Evolutionary conservation across 2,888 invertebrate species (phyloP), one percentile per base, ranked within the genome.

Genomic region (Brachyptera putata): DNA sequence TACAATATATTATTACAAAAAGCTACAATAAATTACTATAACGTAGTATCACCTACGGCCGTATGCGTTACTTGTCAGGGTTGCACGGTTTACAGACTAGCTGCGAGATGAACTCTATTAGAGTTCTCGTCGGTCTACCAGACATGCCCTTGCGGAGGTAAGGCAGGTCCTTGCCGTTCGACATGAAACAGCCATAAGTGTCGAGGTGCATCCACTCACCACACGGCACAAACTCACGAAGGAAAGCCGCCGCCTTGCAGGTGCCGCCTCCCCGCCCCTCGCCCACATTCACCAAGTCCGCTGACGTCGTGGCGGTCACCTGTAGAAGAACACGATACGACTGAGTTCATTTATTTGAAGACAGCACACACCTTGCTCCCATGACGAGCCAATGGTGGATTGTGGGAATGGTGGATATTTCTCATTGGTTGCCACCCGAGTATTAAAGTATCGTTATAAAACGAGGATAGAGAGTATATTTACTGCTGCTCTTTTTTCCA

Each of bases 121-220:
- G 69, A 0, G 89, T 89, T 57, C 89, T 75, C 0, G 87, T 87
- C 3, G 89, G 89, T n/a, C 89, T 76, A 14, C 89, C 89, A 24
- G 86, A 82, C 86, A 87, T 86, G 14, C 87, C 87, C 46, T 77
- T 74, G 1, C 78, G 73, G 39, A 87, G 72, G 67, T 87, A 87
- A 0, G 81, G 75, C 63, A 78, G 80, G 62, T 83, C 81, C 18
- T 81, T 80, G 30, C 86, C 87, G 66, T 75, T 76, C 61, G 81
- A 77, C 21, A 79, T 79, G 84, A 85, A 84, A 2, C 87, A 86
- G 48, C 86, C 83, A 56, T 88, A 87, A 61, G 88, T 89, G 72
- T 89, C 89, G 64, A 89, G 70, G 74, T 89, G 89, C 71, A 86
- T 69, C 88, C 87, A 89, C n/a, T 81, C 79, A 36, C 79, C 76